Percentiles rank a stretch among this genome's conserved stretches.
Evolutionary conservation across 2,113 vertebrate genomes (phyloP).

Genomic region (Cyanoderma ruficeps): DNA sequence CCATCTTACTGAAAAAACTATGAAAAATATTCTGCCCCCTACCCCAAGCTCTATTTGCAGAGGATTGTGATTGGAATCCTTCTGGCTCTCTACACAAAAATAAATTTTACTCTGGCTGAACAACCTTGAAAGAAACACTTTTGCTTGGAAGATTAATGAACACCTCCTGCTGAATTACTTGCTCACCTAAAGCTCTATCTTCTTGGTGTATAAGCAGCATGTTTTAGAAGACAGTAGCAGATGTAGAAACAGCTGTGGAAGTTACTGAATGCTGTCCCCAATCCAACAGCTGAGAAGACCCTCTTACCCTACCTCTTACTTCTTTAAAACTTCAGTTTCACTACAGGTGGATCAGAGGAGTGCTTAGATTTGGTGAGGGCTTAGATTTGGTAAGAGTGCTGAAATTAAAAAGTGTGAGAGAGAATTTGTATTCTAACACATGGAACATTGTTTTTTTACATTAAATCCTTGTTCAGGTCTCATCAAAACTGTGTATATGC

Average conservation of each 20-base stretch:
- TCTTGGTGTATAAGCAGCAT: background rate
- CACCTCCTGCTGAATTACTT: background rate
- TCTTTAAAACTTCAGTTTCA: background rate
- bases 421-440: background rate
- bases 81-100: background rate
- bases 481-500: fast-evolving
- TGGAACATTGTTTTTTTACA: background rate
- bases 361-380: background rate
- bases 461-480: background rate
- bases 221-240: background rate
- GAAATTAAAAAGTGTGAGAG: background rate
- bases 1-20: background rate
- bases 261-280: background rate
- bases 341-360: background rate
- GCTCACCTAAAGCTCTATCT: background rate
- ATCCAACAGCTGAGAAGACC: background rate
- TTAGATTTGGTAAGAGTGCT: background rate
- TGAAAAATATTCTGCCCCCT: background rate
- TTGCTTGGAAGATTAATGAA: background rate
- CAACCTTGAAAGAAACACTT: background rate
- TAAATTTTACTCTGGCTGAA: background rate
- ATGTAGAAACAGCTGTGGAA: background rate
- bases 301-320: background rate
- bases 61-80: background rate
- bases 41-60: background rate